Base-by-base conservation (phyloP, 2,888 invertebrate genomes). In the Lithosia quadra region DNA sequence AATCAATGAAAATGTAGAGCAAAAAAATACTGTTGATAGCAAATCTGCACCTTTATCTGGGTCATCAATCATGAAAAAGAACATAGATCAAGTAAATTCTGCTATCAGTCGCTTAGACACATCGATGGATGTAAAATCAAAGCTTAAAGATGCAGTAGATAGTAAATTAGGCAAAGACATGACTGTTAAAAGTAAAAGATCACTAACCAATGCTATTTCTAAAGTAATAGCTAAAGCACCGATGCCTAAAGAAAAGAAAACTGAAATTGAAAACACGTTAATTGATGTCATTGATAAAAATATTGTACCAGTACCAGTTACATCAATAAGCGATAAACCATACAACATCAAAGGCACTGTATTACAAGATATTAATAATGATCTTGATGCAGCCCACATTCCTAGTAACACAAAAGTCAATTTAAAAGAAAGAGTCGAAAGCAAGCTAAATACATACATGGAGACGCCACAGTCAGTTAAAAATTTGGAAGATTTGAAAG, bases 231-330 rank as follows among this genome's bases (percentile, higher is more conserved):
- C 49, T 13, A 33, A 62, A 7, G 62, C 33, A 2, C 28, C 39
- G 0, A 18, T 64, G 8, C 24, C 59, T 3, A 55, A 55, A 13
- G 60, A 39, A 4, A 61, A 64, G 34, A 68, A 68, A 53, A 56
- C 21, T 15, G 22, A 66, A 4, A 58, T 69, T 18, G 24, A 58
- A 59, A 34, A 11, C 15, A 49, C 56, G 53, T 24, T 72, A n/a
- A 21, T n/a, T 21, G 28, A 58, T 24, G 28, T 56, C 18, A 55
- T 75, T 22, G 60, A 63, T 15, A 49, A 34, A 43, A 36, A 75
- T 13, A 36, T 62, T 10, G 22, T 5, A 22, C 53, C 53, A 11
- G 22, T 5, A 22, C 53, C 53, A 11, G n/a, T 21, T 28, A 33
- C 33, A 33, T 36, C 21, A 1, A 39, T 22, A 39, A 39, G 13